These are phyloP conservation scores for Hozukius guyotensis DNA, from an alignment of 2,797 vertebrate genomes.

Conservation along the genomic window DNA sequence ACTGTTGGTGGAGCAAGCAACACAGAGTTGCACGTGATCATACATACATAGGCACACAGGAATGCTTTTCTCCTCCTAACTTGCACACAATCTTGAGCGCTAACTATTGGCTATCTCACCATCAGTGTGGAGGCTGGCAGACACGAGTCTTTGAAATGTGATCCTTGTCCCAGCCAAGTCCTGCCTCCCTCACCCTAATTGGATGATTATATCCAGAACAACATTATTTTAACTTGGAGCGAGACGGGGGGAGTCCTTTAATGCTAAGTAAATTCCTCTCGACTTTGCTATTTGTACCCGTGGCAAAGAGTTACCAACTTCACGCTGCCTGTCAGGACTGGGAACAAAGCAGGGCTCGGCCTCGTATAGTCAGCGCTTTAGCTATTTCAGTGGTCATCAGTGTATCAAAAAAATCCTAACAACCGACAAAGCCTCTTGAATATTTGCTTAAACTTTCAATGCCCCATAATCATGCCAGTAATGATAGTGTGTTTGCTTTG, in stretches of 20 bases:
- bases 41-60: slow-evolving; percentile 54
- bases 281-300: slow-evolving; percentile 77
- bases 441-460: slow-evolving; percentile 82
- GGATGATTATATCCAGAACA: slow-evolving; percentile 90
- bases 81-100: slow-evolving; percentile 53
- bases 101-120: slow-evolving; percentile 72
- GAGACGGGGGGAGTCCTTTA: slow-evolving; percentile 68
- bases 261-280: slow-evolving; percentile 78
- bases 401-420: slow-evolving; percentile 75
- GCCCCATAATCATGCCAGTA: slow-evolving; percentile 82
- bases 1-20: slow-evolving; percentile 40
- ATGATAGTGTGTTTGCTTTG: slow-evolving; percentile 78
- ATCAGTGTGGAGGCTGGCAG: slow-evolving; percentile 79
- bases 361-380: slow-evolving; percentile 54
- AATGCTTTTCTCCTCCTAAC: slow-evolving; percentile 60
- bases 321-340: slow-evolving; percentile 56
- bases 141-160: slow-evolving; percentile 87
- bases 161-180: slow-evolving; percentile 82
- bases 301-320: slow-evolving; percentile 70
- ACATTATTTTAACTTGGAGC: slow-evolving; percentile 85
- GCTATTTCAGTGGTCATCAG: slow-evolving; percentile 68
- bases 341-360: slow-evolving; percentile 66
- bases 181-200: slow-evolving; percentile 81
- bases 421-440: slow-evolving; percentile 75
- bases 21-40: slow-evolving; percentile 55